Evolutionary conservation across 2,888 invertebrate species (phyloP).

Genomic region (Tetragonisca angustula): DNA sequence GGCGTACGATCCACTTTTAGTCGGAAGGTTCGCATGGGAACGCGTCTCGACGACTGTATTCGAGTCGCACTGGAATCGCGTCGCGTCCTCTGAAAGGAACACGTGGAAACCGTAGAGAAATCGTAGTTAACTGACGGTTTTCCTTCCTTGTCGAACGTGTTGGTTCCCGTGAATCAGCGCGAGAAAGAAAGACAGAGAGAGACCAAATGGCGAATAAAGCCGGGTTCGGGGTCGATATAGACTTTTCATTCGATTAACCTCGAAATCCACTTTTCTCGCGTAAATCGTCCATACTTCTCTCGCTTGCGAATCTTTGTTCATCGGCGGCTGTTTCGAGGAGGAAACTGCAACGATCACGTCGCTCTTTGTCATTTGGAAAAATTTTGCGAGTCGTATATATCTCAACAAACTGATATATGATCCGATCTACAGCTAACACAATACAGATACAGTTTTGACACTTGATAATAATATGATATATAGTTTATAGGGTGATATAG

Average conservation of each 20-base stretch:
- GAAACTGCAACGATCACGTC: neutral
- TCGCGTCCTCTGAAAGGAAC: slow-evolving; percentile 26
- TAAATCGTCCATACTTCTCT: neutral
- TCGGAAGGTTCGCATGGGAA: slow-evolving; percentile 41
- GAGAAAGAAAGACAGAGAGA: neutral
- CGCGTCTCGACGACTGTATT: slow-evolving; percentile 3
- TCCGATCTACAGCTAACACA: too few species aligned
- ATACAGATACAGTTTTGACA: too few species aligned
- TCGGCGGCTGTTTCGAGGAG: neutral
- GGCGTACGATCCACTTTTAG: slow-evolving; percentile 36
- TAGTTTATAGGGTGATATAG: too few species aligned
- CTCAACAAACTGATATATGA: too few species aligned
- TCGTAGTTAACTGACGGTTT: slow-evolving; percentile 17
- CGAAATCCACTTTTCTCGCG: slow-evolving; percentile 19
- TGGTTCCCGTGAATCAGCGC: neutral
- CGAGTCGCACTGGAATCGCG: slow-evolving; percentile 25
- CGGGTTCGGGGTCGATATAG: neutral
- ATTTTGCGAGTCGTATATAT: too few species aligned
- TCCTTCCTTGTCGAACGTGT: neutral
- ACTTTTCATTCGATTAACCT: slow-evolving; percentile 18
- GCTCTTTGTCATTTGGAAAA: neutral
- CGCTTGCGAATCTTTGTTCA: neutral
- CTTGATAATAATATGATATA: too few species aligned
- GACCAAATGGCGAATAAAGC: neutral
- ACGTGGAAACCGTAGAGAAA: slow-evolving; percentile 51